Conservation (phyloP, 2,113 vertebrate genomes). For the Morone saxatilis region DNA sequence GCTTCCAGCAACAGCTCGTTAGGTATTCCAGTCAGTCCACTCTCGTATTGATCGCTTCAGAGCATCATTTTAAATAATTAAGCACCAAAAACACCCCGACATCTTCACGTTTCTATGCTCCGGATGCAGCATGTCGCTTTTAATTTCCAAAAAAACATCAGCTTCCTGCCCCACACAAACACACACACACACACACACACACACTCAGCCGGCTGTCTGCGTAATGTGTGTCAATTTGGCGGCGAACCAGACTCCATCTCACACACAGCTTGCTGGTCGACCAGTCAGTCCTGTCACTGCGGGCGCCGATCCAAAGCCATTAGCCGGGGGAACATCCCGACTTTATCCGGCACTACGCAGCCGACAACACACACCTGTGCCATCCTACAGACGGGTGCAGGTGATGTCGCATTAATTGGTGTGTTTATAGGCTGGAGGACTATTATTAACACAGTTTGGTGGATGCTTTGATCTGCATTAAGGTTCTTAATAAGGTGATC, state of each 20-base stretch:
- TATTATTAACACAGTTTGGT: conserved; percentile 18
- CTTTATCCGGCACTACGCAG: conserved; percentile 6
- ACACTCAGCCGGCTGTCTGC: neutral
- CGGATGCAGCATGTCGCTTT: conserved; percentile 5
- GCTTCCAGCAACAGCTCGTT: conserved; percentile 2
- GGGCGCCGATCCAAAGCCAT: conserved; percentile 47
- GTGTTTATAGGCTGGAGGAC: conserved; percentile 25
- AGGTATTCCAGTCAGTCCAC: conserved; percentile 6
- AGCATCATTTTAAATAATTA: conserved; percentile 52
- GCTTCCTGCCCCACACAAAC: conserved; percentile 3
- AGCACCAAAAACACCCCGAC: neutral
- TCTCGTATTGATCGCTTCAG: conserved; percentile 14
- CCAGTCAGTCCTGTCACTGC: conserved; percentile 24
- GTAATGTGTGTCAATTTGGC: conserved; percentile 34
- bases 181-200: conserved; percentile 9
- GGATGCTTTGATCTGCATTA: conserved; percentile 24
- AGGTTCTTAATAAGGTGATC: neutral
- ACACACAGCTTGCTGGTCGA: conserved; percentile 34
- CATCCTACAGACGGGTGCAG: conserved; percentile 3
- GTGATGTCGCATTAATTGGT: conserved; percentile 22
- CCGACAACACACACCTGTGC: conserved; percentile 22
- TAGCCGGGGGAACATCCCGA: conserved; percentile 51
- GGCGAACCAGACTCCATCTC: conserved; percentile 25
- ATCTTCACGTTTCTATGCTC: neutral
- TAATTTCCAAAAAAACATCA: conserved; percentile 30